Conservation (phyloP, 92 coral and sea anemone species). For the Porites lobata region DNA sequence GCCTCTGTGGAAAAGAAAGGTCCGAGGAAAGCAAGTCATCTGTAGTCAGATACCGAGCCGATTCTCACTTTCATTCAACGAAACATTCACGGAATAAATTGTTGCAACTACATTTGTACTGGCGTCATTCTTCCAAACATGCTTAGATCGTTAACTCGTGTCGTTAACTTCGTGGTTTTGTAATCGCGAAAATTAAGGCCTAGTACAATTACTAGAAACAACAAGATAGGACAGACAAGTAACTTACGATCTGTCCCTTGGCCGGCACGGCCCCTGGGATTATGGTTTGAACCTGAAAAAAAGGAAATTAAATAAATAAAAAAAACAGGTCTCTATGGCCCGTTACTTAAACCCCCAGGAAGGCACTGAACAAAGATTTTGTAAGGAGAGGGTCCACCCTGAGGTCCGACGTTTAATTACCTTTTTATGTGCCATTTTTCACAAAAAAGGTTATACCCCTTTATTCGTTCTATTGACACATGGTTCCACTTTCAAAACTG, state of each 20-base stretch:
- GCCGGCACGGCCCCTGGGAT: conserved; percentile 12
- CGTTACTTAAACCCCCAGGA: too few relatives aligned
- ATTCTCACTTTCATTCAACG: neutral
- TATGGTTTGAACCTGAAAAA: conserved; percentile 37
- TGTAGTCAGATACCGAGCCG: neutral
- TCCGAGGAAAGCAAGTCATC: neutral
- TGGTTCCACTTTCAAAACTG: neutral
- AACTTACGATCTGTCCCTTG: neutral
- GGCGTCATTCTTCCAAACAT: neutral
- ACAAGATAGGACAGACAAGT: conserved; percentile 29
- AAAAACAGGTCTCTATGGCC: neutral
- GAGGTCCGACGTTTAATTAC: too few relatives aligned
- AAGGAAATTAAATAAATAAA: neutral
- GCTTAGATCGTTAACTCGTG: too few relatives aligned
- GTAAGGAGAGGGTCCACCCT: too few relatives aligned
- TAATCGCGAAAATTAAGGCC: too few relatives aligned
- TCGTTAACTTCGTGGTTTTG: neutral
- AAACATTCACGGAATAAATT: neutral
- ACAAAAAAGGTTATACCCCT: neutral
- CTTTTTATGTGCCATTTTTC: too few relatives aligned
- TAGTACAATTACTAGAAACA: too few relatives aligned
- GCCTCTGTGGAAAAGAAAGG: neutral
- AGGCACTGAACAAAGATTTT: too few relatives aligned
- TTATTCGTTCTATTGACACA: neutral
- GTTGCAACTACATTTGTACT: conserved; percentile 1